Base-by-base conservation (phyloP, 1,140 invertebrate species). In the Anthonomus grandis region DNA sequence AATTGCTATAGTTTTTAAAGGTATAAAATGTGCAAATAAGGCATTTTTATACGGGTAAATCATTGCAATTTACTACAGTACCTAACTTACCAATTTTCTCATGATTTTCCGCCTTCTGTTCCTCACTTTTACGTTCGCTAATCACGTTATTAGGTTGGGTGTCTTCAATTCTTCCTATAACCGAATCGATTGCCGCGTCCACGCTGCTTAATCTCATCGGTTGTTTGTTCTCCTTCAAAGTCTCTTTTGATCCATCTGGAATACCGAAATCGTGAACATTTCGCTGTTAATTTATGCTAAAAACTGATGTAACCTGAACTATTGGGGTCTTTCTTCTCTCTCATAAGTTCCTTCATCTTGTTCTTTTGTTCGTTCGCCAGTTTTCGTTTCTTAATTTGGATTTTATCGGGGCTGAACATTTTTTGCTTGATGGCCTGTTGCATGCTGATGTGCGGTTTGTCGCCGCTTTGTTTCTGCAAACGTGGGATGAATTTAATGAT, bases 171-270 rank as follows among this genome's bases (percentile, higher is more conserved):
- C 46, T 21, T 63, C 76, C 81, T 2, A 82, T 74, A 12, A 83
- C 80, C 38, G 80, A 81, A 52, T 82, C 81, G 58, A 83, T 82
- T 17, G 76, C 76, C 59, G 78, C 78, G 36, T 69, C 72, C 41
- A 73, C 72, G 50, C 73, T 75, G 52, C 71, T 72, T 54, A 72
- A 70, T 45, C 69, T 74, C 60, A 64, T 58, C 3, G 64, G 65
- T 73, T 68, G 65, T 59, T 75, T 78, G 52, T 74, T 75, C 12
- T 71, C 74, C 24, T 67, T 64, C 51, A 67, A 51, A 37, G 50
- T 63, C 57, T 75, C 73, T 51, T 64, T 60, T 10, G 41, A 12
- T 36, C 38, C 36, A 45, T 58, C 64, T 62, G 45, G 46, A 61
- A 55, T n/a, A n/a, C n/a, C n/a, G n/a, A n/a, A n/a, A n/a, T n/a